Evolutionary conservation across 2,888 invertebrate genomes (phyloP).

Genomic region (Myathropa florea): DNA sequence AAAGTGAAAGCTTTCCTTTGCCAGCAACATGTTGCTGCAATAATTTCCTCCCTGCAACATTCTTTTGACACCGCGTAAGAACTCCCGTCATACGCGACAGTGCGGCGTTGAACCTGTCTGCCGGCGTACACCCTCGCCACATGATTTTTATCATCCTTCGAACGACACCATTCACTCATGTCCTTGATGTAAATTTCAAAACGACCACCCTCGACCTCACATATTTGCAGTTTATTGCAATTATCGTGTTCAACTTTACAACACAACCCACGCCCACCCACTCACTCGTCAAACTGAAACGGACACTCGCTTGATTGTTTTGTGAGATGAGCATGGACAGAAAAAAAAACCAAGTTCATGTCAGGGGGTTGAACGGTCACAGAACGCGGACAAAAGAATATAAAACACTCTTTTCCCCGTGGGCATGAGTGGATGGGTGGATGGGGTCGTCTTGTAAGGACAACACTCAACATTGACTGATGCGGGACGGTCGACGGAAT

Average conservation of each 20-base stretch:
- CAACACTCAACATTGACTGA: not conserved
- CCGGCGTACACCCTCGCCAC: not conserved
- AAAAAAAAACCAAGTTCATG: conserved; percentile 1
- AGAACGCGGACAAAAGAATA: conserved; percentile 5
- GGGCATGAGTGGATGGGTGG: not conserved
- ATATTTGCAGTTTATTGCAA: conserved; percentile 12
- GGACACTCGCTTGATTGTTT: not conserved
- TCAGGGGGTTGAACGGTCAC: not conserved
- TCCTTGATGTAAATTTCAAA: not conserved
- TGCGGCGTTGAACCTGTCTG: conserved; percentile 48
- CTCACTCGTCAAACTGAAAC: not conserved
- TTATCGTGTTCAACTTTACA: conserved; percentile 4
- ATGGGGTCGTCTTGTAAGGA: not conserved
- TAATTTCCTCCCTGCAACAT: conserved; percentile 33
- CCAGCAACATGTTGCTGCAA: conserved; percentile 45
- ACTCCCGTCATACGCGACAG: not conserved
- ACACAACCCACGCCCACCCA: not conserved
- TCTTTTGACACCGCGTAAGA: not conserved
- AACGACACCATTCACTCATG: too few relatives aligned
- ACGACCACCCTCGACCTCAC: not conserved
- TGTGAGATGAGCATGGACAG: not conserved
- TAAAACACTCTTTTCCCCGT: not conserved
- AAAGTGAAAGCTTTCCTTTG: conserved; percentile 4
- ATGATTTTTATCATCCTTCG: not conserved
- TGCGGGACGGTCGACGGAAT: not conserved